A percentile compares a stretch with the other conserved stretches of the same genome.
Evolutionary conservation across 2,113 vertebrate species (phyloP).

Genomic region (Tupaia chinensis): DNA sequence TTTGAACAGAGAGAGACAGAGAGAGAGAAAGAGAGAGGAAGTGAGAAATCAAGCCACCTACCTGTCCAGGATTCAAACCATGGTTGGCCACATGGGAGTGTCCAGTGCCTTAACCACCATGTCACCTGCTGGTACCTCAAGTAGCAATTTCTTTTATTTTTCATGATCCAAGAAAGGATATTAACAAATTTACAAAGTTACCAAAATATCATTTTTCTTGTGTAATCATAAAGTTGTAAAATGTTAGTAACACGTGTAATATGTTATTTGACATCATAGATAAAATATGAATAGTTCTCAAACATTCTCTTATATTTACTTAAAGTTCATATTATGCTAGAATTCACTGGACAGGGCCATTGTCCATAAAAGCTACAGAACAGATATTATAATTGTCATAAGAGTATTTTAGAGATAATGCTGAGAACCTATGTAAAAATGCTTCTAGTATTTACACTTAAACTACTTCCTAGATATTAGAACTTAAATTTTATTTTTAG

Average conservation of each 20-base stretch:
- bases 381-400: background rate
- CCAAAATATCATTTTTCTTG: background rate
- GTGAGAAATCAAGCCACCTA: too few relatives aligned
- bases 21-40: too few relatives aligned
- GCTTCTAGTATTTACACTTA: background rate
- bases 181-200: background rate
- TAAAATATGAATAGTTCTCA: background rate
- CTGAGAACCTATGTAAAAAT: background rate
- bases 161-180: background rate
- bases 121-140: too few relatives aligned
- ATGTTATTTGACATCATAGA: background rate
- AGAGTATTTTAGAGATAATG: background rate
- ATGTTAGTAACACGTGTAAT: background rate
- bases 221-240: background rate
- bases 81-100: too few relatives aligned
- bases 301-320: background rate
- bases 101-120: too few relatives aligned
- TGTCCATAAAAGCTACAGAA: background rate
- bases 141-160: too few relatives aligned
- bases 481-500: background rate
- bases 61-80: too few relatives aligned
- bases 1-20: too few relatives aligned
- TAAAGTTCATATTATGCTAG: background rate
- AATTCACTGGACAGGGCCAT: rapidly evolving
- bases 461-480: background rate